Evolutionary conservation across 1,140 invertebrate species (phyloP).

Genomic region (Anastrepha ludens): DNA sequence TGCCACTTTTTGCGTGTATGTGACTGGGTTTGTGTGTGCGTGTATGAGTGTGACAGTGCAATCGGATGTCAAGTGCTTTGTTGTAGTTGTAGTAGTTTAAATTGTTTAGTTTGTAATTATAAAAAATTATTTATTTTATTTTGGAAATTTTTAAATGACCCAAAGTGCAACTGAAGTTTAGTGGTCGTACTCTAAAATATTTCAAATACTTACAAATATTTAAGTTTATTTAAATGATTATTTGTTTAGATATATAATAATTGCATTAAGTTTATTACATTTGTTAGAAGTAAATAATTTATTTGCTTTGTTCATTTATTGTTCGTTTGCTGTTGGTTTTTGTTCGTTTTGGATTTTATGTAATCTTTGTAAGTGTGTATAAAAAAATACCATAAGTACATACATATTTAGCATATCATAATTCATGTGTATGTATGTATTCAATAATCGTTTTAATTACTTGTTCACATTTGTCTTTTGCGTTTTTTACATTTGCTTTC

Average conservation of each 20-base stretch:
- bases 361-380: slow-evolving; percentile 27
- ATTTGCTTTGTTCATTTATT: slow-evolving; percentile 8
- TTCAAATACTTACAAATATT: neutral
- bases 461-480: neutral
- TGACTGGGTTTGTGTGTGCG: neutral
- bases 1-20: neutral
- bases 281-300: neutral
- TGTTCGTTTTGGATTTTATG: slow-evolving; percentile 2
- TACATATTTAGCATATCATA: neutral
- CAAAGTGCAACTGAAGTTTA: neutral
- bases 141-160: neutral
- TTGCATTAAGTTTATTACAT: too few relatives aligned
- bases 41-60: neutral
- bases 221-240: neutral
- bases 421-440: neutral
- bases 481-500: slow-evolving; percentile 41
- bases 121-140: neutral
- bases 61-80: neutral
- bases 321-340: slow-evolving; percentile 37
- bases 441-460: neutral
- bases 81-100: neutral
- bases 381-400: slow-evolving; percentile 43
- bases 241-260: too few relatives aligned
- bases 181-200: neutral
- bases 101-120: neutral